A percentile compares a stretch with the other conserved stretches of the same genome.
These are phyloP conservation scores for Scrobipalpa costella DNA, from an alignment of 2,888 invertebrate species.

Conservation along the genomic window DNA sequence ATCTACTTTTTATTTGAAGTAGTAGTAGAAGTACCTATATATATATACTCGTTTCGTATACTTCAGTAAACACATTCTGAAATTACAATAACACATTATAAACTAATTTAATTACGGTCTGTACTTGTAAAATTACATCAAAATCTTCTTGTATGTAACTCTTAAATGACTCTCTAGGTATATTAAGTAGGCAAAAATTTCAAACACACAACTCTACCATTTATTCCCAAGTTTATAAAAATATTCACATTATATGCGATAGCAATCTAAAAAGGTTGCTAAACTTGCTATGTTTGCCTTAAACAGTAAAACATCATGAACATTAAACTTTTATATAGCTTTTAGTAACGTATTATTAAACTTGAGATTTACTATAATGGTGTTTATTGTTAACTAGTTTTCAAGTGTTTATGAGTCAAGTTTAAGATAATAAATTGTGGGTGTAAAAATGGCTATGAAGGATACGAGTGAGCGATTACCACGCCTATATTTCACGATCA, in stretches of 20 bases:
- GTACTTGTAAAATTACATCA: too few relatives aligned
- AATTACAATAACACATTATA: too few relatives aligned
- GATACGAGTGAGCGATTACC: background rate
- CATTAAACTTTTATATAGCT: background rate
- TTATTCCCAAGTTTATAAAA: background rate
- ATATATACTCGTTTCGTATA: too few relatives aligned
- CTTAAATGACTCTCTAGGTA: too few relatives aligned
- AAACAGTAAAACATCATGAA: constrained; percentile 7
- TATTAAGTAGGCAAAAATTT: too few relatives aligned
- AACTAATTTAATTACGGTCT: too few relatives aligned
- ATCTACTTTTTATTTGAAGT: too few relatives aligned
- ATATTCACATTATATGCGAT: background rate
- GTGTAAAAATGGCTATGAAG: background rate
- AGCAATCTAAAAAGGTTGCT: background rate
- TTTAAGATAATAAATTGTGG: background rate
- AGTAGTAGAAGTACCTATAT: too few relatives aligned
- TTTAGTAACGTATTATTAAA: background rate
- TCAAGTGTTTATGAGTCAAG: background rate
- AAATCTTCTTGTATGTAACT: too few relatives aligned
- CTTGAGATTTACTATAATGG: background rate
- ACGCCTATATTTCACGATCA: background rate
- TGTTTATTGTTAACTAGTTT: background rate
- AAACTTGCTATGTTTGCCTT: background rate
- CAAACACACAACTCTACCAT: too few relatives aligned
- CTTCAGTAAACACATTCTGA: too few relatives aligned